These are phyloP conservation scores for Microplitis manilae DNA, from an alignment of 2,888 invertebrate genomes.

Conservation along the genomic window DNA sequence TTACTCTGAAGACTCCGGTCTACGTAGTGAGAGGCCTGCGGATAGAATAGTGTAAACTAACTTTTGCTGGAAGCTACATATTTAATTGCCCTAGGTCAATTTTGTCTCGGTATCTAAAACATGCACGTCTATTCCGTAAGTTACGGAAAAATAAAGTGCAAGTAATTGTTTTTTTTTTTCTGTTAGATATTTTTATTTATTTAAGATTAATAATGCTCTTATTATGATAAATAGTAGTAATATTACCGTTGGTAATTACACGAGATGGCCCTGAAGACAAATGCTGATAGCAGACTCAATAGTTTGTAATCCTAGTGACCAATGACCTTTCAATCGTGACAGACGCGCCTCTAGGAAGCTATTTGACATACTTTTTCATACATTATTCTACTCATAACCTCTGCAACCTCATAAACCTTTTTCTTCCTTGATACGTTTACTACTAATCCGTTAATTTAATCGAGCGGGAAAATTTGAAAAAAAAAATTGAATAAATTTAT, in stretches of 20 bases:
- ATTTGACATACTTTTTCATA: constrained; percentile 57
- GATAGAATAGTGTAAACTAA: constrained; percentile 22
- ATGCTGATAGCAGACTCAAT: constrained; percentile 56
- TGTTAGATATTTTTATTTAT: constrained; percentile 22
- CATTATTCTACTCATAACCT: constrained; percentile 1
- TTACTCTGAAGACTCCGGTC: background rate
- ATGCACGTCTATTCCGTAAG: background rate
- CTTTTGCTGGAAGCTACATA: constrained; percentile 17
- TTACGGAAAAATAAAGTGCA: background rate
- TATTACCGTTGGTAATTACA: constrained; percentile 21
- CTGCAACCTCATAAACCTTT: background rate
- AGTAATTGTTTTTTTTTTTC: background rate
- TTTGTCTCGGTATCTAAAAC: constrained; percentile 4
- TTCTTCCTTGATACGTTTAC: background rate
- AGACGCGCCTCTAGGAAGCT: constrained; percentile 69
- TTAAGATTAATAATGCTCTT: constrained; percentile 44
- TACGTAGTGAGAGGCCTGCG: background rate
- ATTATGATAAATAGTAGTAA: background rate
- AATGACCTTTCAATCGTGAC: constrained; percentile 69
- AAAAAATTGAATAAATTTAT: too few species aligned
- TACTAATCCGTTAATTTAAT: background rate
- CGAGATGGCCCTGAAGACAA: constrained; percentile 56
- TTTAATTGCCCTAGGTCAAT: constrained; percentile 37
- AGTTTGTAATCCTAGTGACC: constrained; percentile 54
- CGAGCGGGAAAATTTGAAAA: too few species aligned